Evolutionary conservation across 2,888 invertebrate genomes (phyloP).

Genomic region (Acrobasis suavella): DNA sequence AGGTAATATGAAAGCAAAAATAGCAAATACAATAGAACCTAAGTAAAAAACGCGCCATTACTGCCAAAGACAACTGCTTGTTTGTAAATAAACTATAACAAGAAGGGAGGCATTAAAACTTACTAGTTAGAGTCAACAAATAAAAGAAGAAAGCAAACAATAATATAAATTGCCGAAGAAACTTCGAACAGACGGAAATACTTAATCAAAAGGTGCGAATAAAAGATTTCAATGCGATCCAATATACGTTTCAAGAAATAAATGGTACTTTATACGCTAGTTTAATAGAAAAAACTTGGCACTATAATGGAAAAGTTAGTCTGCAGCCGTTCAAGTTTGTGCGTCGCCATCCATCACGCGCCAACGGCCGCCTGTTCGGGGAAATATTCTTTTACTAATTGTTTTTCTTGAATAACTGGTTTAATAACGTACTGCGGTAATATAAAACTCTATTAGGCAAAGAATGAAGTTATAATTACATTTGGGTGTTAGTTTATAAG

Average conservation of each 20-base stretch:
- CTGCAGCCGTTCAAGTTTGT: slow-evolving; percentile 40
- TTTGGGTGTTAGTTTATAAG: background rate
- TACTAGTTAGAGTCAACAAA: background rate
- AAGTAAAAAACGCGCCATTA: no score
- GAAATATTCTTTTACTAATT: slow-evolving; percentile 19
- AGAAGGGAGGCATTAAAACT: no score
- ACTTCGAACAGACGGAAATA: background rate
- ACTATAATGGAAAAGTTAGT: slow-evolving; percentile 31
- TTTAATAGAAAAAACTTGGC: slow-evolving; percentile 23
- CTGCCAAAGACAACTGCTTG: no score
- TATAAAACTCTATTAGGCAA: slow-evolving; percentile 1
- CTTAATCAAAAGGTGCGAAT: background rate
- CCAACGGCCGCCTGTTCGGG: slow-evolving; percentile 33
- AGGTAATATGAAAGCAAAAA: background rate
- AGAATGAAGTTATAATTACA: background rate
- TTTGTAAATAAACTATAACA: no score
- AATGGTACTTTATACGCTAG: slow-evolving; percentile 30
- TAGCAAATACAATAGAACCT: background rate
- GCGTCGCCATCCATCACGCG: slow-evolving; percentile 35
- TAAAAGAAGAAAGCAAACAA: background rate
- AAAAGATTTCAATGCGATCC: slow-evolving; percentile 7
- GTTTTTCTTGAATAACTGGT: slow-evolving; percentile 16
- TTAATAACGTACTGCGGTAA: slow-evolving; percentile 5
- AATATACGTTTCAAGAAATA: slow-evolving; percentile 6
- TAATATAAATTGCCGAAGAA: background rate